phyloP scores from a whole-genome alignment of 2,113 vertebrate species.

The Thermophis baileyi region DNA sequence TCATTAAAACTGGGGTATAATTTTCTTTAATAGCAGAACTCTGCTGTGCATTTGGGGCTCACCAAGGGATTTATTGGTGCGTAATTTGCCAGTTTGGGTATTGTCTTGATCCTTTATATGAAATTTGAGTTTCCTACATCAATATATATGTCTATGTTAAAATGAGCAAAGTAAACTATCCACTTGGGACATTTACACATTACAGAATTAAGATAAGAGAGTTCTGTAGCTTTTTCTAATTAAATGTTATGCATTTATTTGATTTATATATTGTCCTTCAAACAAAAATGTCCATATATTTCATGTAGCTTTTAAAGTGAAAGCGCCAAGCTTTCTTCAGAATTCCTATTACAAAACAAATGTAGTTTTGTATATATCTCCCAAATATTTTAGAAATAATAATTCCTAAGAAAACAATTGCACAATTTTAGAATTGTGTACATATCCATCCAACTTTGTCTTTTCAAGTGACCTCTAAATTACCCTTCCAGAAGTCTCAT shows the following conservation, averaged over 20 bases:
- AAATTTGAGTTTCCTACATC: not conserved
- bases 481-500: not conserved
- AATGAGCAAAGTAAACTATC: not conserved
- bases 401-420: not conserved
- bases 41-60: not conserved
- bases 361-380: not conserved
- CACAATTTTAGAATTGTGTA: not conserved
- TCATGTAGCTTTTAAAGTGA: not conserved
- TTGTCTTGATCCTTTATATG: not conserved
- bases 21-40: slow-evolving; percentile 11
- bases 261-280: not conserved
- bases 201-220: not conserved
- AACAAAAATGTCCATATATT: not conserved
- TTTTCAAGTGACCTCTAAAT: not conserved
- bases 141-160: not conserved
- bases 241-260: not conserved
- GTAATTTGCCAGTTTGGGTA: not conserved
- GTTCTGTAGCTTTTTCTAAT: not conserved
- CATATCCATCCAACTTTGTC: not conserved
- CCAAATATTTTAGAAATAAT: not conserved
- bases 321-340: not conserved
- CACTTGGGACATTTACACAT: not conserved
- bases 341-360: not conserved
- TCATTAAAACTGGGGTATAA: slow-evolving; percentile 3
- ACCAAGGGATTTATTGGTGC: not conserved